Conservation (phyloP, 2,888 invertebrate species). For the Rhagonycha fulva region DNA sequence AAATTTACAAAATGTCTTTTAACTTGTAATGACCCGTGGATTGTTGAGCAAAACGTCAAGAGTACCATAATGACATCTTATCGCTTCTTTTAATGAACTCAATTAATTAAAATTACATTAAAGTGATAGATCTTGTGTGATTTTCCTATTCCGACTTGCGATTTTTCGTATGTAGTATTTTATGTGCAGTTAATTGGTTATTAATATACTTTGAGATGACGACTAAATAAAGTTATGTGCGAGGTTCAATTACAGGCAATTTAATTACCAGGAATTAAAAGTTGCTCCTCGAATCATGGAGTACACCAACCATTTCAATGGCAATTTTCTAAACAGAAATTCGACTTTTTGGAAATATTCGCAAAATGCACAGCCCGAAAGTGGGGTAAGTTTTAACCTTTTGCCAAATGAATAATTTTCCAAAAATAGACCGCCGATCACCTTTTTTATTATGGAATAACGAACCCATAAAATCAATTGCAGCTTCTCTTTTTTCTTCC, state of each 20-base stretch:
- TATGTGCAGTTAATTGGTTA: not conserved
- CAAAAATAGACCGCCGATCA: not conserved
- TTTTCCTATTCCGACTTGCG: slow-evolving; percentile 5
- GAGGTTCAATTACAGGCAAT: not conserved
- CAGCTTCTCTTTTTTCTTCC: not conserved
- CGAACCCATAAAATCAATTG: not conserved
- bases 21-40: slow-evolving; percentile 13
- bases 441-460: not conserved
- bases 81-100: slow-evolving; percentile 23
- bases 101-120: slow-evolving; percentile 29
- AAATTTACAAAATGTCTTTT: slow-evolving; percentile 13
- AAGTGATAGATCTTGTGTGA: slow-evolving; percentile 19
- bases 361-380: slow-evolving; percentile 39
- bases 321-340: slow-evolving; percentile 37
- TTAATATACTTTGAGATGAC: not conserved
- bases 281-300: slow-evolving; percentile 32
- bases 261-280: not conserved
- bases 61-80: slow-evolving; percentile 9
- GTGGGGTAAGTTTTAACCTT: slow-evolving; percentile 35
- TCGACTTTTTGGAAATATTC: slow-evolving; percentile 42
- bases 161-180: not conserved
- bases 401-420: not conserved
- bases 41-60: slow-evolving; percentile 2
- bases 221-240: slow-evolving; percentile 14
- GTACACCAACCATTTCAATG: slow-evolving; percentile 33